Conservation (phyloP, 2,888 invertebrate species). For the Cheilosia urbana region DNA sequence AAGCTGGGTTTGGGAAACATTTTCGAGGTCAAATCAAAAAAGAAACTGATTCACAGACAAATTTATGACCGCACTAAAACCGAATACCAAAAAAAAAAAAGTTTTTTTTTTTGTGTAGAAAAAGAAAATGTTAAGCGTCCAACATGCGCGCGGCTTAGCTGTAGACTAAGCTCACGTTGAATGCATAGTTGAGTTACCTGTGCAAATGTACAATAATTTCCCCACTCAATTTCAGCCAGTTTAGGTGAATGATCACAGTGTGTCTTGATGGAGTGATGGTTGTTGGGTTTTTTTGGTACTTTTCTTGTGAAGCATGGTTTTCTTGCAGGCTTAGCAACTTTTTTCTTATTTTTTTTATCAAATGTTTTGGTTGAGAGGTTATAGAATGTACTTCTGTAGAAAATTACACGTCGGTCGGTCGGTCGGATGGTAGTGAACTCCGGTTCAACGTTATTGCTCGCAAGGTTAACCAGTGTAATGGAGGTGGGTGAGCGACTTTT, state of each 20-base stretch:
- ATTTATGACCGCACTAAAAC: slow-evolving; percentile 10
- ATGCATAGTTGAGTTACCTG: slow-evolving; percentile 54
- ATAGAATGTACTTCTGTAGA: slow-evolving; percentile 2
- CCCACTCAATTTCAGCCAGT: slow-evolving; percentile 40
- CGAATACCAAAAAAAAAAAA: background rate
- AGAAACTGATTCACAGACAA: slow-evolving; percentile 1
- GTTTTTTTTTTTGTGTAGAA: background rate
- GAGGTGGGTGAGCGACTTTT: slow-evolving; percentile 59
- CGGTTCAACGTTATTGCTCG: slow-evolving; percentile 25
- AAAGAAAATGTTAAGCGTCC: slow-evolving; percentile 39
- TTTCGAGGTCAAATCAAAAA: slow-evolving; percentile 1
- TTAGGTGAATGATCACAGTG: slow-evolving; percentile 1
- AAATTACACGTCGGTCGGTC: background rate
- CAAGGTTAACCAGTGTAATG: slow-evolving; percentile 60
- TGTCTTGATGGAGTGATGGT: slow-evolving; percentile 14
- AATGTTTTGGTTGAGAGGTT: slow-evolving; percentile 47
- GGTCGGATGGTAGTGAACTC: slow-evolving; percentile 34
- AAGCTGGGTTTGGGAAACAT: slow-evolving; percentile 11
- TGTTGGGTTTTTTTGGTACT: slow-evolving; percentile 18
- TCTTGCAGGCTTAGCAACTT: slow-evolving; percentile 39
- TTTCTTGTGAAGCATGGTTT: slow-evolving; percentile 13
- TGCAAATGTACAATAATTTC: slow-evolving; percentile 52
- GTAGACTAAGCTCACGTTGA: slow-evolving; percentile 65
- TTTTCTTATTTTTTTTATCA: slow-evolving; percentile 20
- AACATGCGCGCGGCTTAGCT: slow-evolving; percentile 62